Conservation (phyloP, 2,888 invertebrate species). For the Coecobrya sp. region DNA sequence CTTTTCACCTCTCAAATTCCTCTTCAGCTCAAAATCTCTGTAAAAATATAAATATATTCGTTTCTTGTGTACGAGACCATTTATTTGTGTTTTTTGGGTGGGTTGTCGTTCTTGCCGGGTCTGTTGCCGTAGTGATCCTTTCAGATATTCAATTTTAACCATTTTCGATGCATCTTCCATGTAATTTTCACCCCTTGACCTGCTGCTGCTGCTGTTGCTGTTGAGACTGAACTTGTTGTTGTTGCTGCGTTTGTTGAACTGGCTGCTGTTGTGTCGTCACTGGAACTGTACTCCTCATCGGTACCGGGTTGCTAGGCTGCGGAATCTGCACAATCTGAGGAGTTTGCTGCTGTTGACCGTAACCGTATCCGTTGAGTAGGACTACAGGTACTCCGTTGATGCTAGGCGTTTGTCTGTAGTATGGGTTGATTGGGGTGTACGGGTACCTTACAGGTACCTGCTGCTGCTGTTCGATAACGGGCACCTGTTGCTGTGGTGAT, state of each 20-base stretch:
- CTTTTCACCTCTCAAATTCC: too few relatives aligned
- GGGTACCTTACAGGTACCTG: conserved; percentile 15
- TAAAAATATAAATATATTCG: too few relatives aligned
- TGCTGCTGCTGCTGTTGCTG: conserved; percentile 46
- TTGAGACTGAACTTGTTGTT: conserved; percentile 30
- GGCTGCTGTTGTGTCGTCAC: not conserved
- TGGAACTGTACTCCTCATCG: not conserved
- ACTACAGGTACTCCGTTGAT: not conserved
- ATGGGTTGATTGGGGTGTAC: not conserved
- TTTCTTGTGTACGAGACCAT: too few relatives aligned
- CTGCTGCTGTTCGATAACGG: not conserved
- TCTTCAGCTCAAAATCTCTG: too few relatives aligned
- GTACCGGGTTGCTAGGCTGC: not conserved
- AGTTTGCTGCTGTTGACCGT: conserved; percentile 1
- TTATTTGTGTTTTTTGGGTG: too few relatives aligned
- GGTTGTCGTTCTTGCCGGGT: too few relatives aligned
- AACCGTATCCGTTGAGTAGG: not conserved
- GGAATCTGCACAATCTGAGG: not conserved
- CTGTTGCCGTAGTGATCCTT: conserved; percentile 22
- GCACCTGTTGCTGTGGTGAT: not conserved
- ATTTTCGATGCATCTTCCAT: not conserved
- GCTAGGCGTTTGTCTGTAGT: not conserved
- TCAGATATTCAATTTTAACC: too few relatives aligned
- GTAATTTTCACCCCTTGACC: conserved; percentile 10
- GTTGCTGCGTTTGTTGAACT: not conserved